These are phyloP conservation scores for Mus pahari DNA, from an alignment of 2,113 vertebrate genomes.

Conservation along the genomic window DNA sequence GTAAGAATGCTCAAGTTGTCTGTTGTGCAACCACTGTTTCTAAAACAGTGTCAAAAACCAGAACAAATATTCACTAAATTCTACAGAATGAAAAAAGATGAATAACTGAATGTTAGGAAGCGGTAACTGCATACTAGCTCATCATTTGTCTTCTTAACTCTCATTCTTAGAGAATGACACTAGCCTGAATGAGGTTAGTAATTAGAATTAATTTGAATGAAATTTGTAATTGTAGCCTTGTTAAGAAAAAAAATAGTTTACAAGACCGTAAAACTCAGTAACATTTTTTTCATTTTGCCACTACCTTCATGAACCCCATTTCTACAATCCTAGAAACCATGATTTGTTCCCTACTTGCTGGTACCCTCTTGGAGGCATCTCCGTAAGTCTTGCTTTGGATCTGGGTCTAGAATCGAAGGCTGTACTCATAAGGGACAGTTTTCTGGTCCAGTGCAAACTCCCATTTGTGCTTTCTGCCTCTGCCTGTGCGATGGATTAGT, in stretches of 20 bases:
- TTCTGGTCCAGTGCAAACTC: background rate
- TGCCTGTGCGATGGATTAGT: constrained; percentile 19
- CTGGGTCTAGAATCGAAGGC: background rate
- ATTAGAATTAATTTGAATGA: constrained; percentile 47
- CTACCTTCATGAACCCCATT: background rate
- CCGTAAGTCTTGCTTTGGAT: background rate
- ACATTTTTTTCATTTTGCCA: background rate
- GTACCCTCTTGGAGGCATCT: background rate
- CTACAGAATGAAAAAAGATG: background rate
- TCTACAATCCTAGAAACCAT: background rate
- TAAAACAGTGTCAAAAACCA: background rate
- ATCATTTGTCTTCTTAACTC: constrained; percentile 17
- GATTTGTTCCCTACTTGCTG: background rate
- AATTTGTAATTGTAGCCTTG: background rate
- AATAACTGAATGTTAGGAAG: background rate
- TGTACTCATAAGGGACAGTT: background rate
- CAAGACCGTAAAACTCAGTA: background rate
- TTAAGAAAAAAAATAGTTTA: constrained; percentile 58
- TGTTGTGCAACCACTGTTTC: background rate
- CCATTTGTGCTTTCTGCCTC: constrained; percentile 36
- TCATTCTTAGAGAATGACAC: background rate
- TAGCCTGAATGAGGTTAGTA: constrained; percentile 16
- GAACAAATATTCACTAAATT: background rate
- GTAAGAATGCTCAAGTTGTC: background rate
- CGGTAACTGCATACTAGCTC: background rate